Conservation (phyloP, 2,888 invertebrate genomes). For the Paralinhomoeus sp. region DNA sequence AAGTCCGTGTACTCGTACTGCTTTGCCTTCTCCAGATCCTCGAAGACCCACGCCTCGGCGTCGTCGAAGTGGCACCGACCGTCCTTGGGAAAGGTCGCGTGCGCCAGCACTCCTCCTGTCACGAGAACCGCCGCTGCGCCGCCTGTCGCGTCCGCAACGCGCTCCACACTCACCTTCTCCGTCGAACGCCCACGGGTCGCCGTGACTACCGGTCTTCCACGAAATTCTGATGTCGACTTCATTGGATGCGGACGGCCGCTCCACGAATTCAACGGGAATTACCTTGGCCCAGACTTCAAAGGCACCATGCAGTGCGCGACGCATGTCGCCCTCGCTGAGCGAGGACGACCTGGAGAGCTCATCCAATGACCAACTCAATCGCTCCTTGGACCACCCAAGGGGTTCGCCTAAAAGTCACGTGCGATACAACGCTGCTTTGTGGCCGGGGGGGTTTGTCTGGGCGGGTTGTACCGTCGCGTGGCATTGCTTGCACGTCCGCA, state of each 20-base stretch:
- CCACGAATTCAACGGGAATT: constrained; percentile 8
- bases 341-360: not conserved
- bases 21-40: not conserved
- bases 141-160: not conserved
- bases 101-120: not conserved
- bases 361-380: not conserved
- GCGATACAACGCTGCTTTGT: no score
- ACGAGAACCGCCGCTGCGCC: no score
- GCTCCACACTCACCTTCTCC: not conserved
- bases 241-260: not conserved
- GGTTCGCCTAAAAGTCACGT: no score
- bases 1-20: constrained; percentile 12
- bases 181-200: not conserved
- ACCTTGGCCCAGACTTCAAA: constrained; percentile 17
- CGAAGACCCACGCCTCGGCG: not conserved
- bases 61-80: not conserved
- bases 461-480: constrained; percentile 6
- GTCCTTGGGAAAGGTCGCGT: not conserved
- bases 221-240: no score
- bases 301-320: constrained; percentile 18
- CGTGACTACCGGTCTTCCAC: not conserved
- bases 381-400: not conserved
- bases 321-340: constrained; percentile 2
- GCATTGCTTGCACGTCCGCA: constrained; percentile 14
- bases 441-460: no score